Evolutionary conservation across 2,113 vertebrate genomes (phyloP).

Genomic region (Chrysochloris asiatica): DNA sequence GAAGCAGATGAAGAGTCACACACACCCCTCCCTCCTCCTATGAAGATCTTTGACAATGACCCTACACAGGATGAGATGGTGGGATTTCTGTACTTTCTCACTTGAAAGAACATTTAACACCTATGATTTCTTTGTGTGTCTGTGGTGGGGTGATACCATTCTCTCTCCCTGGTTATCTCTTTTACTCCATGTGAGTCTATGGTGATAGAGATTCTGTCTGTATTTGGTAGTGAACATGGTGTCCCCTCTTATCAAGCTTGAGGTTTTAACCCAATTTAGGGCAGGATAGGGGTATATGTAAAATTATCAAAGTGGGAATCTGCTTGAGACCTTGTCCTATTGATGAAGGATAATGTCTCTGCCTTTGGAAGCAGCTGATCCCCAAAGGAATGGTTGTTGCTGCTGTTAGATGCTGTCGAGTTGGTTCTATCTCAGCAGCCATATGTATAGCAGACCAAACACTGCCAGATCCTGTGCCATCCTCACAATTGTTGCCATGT

Average conservation of each 20-base stretch:
- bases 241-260: not conserved
- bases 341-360: not conserved
- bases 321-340: not conserved
- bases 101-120: not conserved
- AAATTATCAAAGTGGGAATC: not conserved
- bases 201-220: not conserved
- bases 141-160: not conserved
- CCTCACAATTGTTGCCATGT: not conserved
- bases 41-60: constrained; percentile 99
- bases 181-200: not conserved
- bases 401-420: not conserved
- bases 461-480: not conserved
- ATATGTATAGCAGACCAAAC: not conserved
- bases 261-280: not conserved
- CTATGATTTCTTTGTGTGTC: not conserved
- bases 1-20: constrained; percentile 96
- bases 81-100: constrained; percentile 66
- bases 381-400: not conserved
- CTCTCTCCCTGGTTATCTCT: not conserved
- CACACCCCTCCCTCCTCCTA: constrained; percentile 95
- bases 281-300: not conserved
- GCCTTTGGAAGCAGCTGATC: not conserved
- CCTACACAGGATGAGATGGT: constrained; percentile 97
- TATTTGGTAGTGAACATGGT: not conserved
- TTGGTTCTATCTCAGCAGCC: not conserved